Evolutionary conservation across 1,140 invertebrate genomes (phyloP).

Genomic region (Apis laboriosa): DNA sequence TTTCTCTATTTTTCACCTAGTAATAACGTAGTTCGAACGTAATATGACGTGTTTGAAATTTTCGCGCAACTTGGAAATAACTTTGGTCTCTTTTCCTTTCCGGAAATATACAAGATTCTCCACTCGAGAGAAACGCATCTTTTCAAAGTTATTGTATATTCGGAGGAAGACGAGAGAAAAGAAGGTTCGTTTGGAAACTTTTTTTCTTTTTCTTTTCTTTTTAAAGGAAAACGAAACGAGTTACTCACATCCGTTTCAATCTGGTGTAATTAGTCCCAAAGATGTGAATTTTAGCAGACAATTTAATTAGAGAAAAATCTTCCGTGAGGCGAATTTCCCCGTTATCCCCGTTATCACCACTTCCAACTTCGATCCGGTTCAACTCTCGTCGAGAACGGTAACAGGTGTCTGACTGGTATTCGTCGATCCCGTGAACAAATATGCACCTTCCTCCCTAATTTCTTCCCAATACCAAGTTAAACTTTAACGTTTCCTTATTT

Average conservation of each 20-base stretch:
- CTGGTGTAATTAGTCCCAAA: background rate
- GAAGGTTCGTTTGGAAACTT: background rate
- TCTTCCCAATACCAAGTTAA: background rate
- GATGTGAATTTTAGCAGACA: background rate
- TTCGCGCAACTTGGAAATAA: background rate
- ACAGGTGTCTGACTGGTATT: conserved; percentile 58
- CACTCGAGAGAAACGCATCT: too few relatives aligned
- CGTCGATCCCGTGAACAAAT: conserved; percentile 56
- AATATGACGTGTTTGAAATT: background rate
- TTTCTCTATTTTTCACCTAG: background rate
- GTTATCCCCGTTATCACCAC: conserved; percentile 32
- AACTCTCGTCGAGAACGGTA: conserved; percentile 25
- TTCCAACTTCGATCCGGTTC: background rate
- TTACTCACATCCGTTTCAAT: background rate
- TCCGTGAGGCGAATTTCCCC: background rate
- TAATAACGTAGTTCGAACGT: background rate
- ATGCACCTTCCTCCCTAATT: conserved; percentile 19
- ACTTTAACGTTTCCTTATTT: background rate
- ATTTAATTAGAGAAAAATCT: background rate
- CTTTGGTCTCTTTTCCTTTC: background rate
- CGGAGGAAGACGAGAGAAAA: background rate
- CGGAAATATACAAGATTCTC: background rate
- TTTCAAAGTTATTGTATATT: background rate
- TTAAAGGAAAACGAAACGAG: too few relatives aligned
- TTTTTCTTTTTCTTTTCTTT: too few relatives aligned